Conservation (phyloP, 1,140 invertebrate species). For the Chrysoperla carnea region DNA sequence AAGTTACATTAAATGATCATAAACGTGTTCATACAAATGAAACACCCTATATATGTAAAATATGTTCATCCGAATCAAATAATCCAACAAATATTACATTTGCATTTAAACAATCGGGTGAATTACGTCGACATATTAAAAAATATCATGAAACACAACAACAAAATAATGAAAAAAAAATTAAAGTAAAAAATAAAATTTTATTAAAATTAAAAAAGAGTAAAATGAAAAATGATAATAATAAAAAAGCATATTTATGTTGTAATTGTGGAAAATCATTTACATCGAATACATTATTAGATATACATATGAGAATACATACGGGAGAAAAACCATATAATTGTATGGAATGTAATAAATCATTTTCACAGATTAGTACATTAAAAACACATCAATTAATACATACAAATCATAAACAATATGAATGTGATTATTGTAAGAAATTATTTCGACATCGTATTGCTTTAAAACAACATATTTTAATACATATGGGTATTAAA, state of each 20-base stretch:
- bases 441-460: conserved; percentile 22
- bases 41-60: conserved; percentile 21
- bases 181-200: not conserved
- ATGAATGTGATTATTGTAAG: conserved; percentile 33
- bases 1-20: not conserved
- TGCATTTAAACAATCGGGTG: conserved; percentile 15
- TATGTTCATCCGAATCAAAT: conserved; percentile 12
- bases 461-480: not conserved
- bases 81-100: conserved; percentile 10
- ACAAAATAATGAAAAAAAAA: not conserved
- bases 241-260: not conserved
- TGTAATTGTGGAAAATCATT: not conserved
- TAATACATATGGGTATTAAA: conserved; percentile 1
- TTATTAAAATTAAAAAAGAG: not conserved
- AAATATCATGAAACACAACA: not conserved
- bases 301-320: conserved; percentile 20
- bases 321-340: conserved; percentile 22
- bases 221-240: not conserved
- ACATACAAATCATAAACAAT: conserved; percentile 40
- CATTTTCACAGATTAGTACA: conserved; percentile 5
- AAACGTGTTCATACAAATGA: conserved; percentile 19
- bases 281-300: not conserved
- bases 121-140: not conserved
- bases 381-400: conserved; percentile 35
- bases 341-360: conserved; percentile 25